A percentile compares a stretch with the other conserved stretches of the same genome.
Evolutionary conservation across 2,797 vertebrate species (phyloP).

Genomic region (Spinus olivaceus): DNA sequence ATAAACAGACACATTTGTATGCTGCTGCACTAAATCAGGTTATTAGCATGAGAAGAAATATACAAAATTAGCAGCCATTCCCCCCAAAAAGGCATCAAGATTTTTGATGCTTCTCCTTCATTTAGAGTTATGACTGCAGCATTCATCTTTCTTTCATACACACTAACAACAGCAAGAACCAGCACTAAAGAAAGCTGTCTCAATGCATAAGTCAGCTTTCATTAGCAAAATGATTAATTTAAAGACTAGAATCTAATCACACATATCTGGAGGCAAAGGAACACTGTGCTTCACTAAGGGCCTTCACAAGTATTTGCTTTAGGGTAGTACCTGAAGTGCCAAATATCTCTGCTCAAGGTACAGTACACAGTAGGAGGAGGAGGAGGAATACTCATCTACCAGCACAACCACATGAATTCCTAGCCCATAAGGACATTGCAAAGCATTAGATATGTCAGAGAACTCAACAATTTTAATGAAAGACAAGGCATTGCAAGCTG

Average conservation of each 20-base stretch:
- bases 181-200: not conserved
- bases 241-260: not conserved
- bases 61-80: not conserved
- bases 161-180: not conserved
- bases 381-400: not conserved
- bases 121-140: not conserved
- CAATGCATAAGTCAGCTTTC: not conserved
- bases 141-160: not conserved
- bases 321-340: not conserved
- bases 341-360: not conserved
- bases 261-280: not conserved
- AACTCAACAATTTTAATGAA: conserved; percentile 24
- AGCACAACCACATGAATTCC: not conserved
- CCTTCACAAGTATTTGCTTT: not conserved
- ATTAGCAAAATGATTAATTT: not conserved
- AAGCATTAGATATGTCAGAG: conserved; percentile 35
- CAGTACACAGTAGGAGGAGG: not conserved
- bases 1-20: not conserved
- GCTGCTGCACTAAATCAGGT: not conserved
- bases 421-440: not conserved
- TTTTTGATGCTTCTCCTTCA: not conserved
- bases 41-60: not conserved
- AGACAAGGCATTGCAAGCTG: not conserved
- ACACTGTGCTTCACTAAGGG: not conserved
- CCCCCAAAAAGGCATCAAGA: not conserved